Conservation (phyloP, 2,888 invertebrate species). For the Catocala nupta region DNA sequence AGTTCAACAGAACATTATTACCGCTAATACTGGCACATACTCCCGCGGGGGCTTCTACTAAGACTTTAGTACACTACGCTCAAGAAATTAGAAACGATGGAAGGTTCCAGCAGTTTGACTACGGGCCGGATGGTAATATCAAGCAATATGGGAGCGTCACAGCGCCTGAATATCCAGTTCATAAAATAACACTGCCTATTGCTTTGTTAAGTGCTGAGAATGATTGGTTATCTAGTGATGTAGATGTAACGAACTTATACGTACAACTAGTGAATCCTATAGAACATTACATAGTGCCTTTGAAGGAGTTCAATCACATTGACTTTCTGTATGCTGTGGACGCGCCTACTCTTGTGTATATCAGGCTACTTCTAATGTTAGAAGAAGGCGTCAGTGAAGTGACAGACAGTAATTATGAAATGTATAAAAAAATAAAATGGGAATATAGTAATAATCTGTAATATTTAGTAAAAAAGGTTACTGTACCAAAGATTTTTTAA, state of each 20-base stretch:
- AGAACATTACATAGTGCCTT: conserved; percentile 88
- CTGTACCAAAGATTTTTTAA: too few relatives aligned
- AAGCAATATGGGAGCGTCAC: conserved; percentile 84
- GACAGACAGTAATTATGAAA: neutral
- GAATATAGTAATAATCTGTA: too few relatives aligned
- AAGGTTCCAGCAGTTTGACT: conserved; percentile 90
- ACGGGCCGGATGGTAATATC: conserved; percentile 88
- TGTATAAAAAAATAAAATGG: too few relatives aligned
- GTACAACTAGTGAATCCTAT: conserved; percentile 84
- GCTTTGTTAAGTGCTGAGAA: conserved; percentile 90
- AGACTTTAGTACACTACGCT: conserved; percentile 90
- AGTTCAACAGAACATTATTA: conserved; percentile 90
- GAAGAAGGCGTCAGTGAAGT: conserved; percentile 60
- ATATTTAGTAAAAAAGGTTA: too few relatives aligned
- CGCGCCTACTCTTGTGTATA: conserved; percentile 88
- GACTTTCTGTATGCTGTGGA: conserved; percentile 91
- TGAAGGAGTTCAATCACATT: conserved; percentile 90
- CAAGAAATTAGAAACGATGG: conserved; percentile 86
- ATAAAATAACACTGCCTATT: conserved; percentile 89
- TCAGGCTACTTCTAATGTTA: conserved; percentile 79
- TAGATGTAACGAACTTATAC: conserved; percentile 88
- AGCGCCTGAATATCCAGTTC: conserved; percentile 89
- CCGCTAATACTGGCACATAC: conserved; percentile 90
- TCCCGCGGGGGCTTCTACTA: conserved; percentile 81
- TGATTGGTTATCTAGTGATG: conserved; percentile 91